Evolutionary conservation across 2,888 invertebrate genomes (phyloP).

Genomic region (Vesta saturnalis): DNA sequence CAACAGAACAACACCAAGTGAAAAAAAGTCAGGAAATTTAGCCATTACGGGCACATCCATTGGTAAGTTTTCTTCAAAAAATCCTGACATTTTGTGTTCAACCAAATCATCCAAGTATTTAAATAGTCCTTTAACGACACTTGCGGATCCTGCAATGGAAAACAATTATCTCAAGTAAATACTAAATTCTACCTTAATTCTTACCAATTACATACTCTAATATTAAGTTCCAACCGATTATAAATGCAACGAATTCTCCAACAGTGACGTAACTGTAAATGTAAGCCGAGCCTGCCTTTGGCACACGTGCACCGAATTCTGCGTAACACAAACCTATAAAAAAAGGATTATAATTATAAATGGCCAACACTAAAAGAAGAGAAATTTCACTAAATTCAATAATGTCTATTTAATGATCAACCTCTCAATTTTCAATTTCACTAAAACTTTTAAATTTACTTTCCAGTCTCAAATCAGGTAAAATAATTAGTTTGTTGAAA

Average conservation of each 20-base stretch:
- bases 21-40: constrained; percentile 80
- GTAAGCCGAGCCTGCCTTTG: constrained; percentile 92
- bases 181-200: constrained; percentile 34
- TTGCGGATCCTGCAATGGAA: constrained; percentile 73
- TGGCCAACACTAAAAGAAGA: neutral
- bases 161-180: neutral
- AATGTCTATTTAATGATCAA: no score
- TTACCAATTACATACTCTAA: constrained; percentile 87
- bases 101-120: constrained; percentile 79
- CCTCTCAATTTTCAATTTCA: no score
- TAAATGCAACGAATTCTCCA: constrained; percentile 90
- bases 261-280: constrained; percentile 94
- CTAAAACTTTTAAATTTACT: no score
- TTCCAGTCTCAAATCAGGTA: no score
- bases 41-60: constrained; percentile 74
- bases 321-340: constrained; percentile 85
- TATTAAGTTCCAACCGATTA: constrained; percentile 94
- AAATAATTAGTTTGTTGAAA: no score
- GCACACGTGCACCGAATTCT: constrained; percentile 90
- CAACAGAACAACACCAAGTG: constrained; percentile 74
- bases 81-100: constrained; percentile 72
- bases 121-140: constrained; percentile 84
- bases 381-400: neutral
- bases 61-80: constrained; percentile 71
- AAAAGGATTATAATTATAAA: neutral